Conservation (phyloP, 92 coral and sea anemone genomes). For the Epizoanthus ramosus region DNA sequence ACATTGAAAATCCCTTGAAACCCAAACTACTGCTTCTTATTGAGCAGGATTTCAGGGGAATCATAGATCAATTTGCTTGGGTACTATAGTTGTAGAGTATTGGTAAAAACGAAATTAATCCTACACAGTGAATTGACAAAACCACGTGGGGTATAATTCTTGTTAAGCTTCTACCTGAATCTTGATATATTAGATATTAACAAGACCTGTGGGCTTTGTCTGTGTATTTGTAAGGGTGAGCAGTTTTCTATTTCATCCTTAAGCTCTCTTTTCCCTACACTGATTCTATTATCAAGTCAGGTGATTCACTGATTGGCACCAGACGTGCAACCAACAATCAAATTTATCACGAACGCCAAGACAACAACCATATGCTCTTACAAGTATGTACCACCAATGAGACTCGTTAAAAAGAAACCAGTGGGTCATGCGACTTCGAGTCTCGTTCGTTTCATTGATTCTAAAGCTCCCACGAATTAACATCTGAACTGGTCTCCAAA, state of each 20-base stretch:
- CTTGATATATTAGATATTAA: slow-evolving; percentile 26
- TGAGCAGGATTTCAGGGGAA: background rate
- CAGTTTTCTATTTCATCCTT: slow-evolving; percentile 4
- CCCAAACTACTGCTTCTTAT: background rate
- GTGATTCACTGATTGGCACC: background rate
- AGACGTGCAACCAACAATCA: background rate
- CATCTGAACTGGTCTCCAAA: slow-evolving; percentile 2
- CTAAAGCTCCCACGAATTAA: slow-evolving; percentile 33
- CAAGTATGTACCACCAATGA: background rate
- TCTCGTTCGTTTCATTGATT: slow-evolving; percentile 16
- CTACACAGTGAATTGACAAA: background rate
- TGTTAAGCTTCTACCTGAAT: background rate
- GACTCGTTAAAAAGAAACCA: background rate
- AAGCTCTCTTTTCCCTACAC: background rate
- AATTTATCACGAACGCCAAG: slow-evolving; percentile 1
- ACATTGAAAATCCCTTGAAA: background rate
- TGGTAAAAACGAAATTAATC: slow-evolving; percentile 29
- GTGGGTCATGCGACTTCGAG: slow-evolving; percentile 41
- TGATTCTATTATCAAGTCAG: background rate
- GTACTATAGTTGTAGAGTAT: background rate
- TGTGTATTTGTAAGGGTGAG: background rate
- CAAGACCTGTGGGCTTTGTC: background rate
- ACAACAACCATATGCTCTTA: slow-evolving; percentile 7
- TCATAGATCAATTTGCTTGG: slow-evolving; percentile 7
- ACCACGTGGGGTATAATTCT: slow-evolving; percentile 35